Evolutionary conservation across 2,888 invertebrate species (phyloP).

Genomic region (Andrena praecox): DNA sequence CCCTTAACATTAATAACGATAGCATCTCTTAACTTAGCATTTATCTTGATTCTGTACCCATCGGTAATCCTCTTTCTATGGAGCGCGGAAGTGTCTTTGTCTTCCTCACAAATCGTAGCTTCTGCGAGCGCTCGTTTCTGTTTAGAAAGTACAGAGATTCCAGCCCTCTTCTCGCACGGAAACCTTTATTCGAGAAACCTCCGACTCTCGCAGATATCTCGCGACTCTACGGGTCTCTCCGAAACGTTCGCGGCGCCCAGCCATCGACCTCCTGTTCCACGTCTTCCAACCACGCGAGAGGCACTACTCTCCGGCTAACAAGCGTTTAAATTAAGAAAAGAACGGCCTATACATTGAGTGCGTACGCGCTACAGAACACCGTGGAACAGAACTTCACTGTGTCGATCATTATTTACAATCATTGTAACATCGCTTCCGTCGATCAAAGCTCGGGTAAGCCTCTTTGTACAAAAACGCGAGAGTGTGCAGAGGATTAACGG

Average conservation of each 20-base stretch:
- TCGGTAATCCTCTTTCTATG: neutral
- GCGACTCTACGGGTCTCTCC: neutral
- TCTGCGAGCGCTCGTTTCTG: too few relatives aligned
- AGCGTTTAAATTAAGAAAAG: neutral
- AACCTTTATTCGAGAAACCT: too few relatives aligned
- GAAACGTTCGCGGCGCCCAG: too few relatives aligned
- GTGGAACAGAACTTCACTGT: constrained; percentile 8
- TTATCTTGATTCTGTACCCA: neutral
- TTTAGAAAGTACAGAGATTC: too few relatives aligned
- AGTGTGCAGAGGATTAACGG: constrained; percentile 15
- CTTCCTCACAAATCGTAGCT: neutral
- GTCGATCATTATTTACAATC: constrained; percentile 21
- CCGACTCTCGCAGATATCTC: neutral
- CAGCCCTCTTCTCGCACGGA: too few relatives aligned
- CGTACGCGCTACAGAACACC: constrained; percentile 17
- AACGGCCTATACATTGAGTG: constrained; percentile 26
- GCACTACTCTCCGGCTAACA: neutral
- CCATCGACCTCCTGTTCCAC: too few relatives aligned
- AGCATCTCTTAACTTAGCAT: neutral
- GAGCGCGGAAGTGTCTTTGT: neutral
- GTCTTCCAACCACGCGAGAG: constrained; percentile 1
- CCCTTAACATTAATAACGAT: constrained; percentile 16
- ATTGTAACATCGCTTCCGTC: neutral
- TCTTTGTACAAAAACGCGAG: neutral
- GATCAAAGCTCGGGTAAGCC: neutral